These are phyloP conservation scores for Hydrozoanthus tunicans DNA, from an alignment of 64 coral and sea anemone genomes.

Conservation along the genomic window DNA sequence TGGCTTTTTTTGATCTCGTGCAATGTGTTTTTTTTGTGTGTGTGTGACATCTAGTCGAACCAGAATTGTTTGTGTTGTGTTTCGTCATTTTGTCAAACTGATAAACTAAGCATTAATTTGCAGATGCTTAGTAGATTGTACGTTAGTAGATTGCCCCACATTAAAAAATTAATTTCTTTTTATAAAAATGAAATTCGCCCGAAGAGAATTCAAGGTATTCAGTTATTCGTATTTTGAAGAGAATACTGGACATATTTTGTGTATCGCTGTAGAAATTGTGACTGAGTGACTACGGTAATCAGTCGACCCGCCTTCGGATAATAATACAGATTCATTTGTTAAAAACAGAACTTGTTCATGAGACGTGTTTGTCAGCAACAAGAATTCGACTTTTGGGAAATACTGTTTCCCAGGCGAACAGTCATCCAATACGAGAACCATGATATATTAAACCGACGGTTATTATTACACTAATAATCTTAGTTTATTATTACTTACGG, in stretches of 20 bases:
- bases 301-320: not conserved
- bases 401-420: not conserved
- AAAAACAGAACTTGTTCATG: not conserved
- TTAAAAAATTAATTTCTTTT: not conserved
- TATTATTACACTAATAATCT: slow-evolving; percentile 18
- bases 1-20: not conserved
- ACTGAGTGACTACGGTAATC: not conserved
- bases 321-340: not conserved
- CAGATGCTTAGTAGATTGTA: not conserved
- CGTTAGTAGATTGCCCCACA: not conserved
- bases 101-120: not conserved
- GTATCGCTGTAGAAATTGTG: slow-evolving; percentile 17
- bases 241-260: slow-evolving; percentile 36
- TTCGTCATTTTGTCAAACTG: not conserved
- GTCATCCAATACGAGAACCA: slow-evolving; percentile 21
- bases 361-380: not conserved
- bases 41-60: not conserved
- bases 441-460: not conserved
- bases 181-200: not conserved
- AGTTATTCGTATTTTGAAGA: slow-evolving; percentile 57
- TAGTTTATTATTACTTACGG: not conserved
- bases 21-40: slow-evolving; percentile 24
- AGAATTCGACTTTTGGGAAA: not conserved
- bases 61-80: slow-evolving; percentile 10
- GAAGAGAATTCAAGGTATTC: not conserved